phyloP scores from a whole-genome alignment of 2,113 vertebrate species.

The Zosterops lateralis region DNA sequence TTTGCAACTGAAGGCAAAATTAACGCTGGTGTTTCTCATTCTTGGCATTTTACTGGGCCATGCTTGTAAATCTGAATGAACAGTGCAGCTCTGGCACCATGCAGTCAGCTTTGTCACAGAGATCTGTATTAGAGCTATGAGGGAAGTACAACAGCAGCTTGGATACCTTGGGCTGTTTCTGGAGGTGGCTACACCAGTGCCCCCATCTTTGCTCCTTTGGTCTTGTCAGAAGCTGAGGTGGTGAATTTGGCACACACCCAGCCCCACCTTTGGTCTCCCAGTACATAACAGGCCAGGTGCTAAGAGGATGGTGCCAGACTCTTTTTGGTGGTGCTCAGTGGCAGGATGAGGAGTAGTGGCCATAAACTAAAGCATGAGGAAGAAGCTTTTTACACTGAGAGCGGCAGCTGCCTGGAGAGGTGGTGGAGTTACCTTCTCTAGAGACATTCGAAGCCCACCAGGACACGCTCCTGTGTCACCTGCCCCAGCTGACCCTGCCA shows the following conservation, averaged over 20 bases:
- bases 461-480: background rate
- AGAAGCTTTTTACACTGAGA: background rate
- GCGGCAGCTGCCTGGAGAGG: background rate
- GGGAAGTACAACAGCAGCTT: background rate
- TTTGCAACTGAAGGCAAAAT: background rate
- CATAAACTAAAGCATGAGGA: background rate
- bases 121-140: rapidly evolving
- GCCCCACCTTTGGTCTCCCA: background rate
- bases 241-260: background rate
- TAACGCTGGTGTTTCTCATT: rapidly evolving
- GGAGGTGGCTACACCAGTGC: background rate
- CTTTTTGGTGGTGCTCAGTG: background rate
- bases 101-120: background rate
- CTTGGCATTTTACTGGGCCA: background rate
- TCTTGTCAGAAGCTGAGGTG: background rate
- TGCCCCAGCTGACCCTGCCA: background rate
- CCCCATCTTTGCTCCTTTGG: background rate
- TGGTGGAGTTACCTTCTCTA: background rate
- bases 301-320: background rate
- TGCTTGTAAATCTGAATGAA: background rate
- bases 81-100: background rate
- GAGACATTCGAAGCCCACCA: background rate
- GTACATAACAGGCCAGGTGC: rapidly evolving
- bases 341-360: background rate
- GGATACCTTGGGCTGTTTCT: background rate